Conservation (phyloP, 2,888 invertebrate genomes). For the Drosophila subquinaria region DNA sequence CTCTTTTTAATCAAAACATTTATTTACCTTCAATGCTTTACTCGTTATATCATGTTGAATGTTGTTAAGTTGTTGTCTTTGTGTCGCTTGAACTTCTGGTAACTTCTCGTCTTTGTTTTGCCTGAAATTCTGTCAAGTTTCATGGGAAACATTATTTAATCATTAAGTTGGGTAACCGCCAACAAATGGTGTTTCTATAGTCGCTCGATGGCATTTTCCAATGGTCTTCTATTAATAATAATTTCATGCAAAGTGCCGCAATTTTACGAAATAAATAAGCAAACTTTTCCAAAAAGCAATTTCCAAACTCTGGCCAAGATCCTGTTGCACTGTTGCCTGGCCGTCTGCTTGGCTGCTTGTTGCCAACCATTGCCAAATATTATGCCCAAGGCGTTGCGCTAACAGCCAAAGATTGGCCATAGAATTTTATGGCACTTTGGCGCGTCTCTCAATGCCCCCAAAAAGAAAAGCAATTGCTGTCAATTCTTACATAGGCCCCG, state of each 20-base stretch:
- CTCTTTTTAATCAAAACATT: not conserved
- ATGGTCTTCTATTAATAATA: conserved; percentile 52
- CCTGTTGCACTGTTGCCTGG: conserved; percentile 35
- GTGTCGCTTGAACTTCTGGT: not conserved
- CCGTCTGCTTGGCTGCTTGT: conserved; percentile 7
- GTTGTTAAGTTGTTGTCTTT: not conserved
- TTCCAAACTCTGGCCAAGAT: conserved; percentile 25
- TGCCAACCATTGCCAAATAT: conserved; percentile 52
- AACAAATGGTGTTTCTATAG: conserved; percentile 35
- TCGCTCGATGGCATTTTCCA: conserved; percentile 27
- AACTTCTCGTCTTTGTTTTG: not conserved
- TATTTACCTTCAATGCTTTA: not conserved
- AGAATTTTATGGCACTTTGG: conserved; percentile 72
- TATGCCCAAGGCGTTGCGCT: conserved; percentile 68
- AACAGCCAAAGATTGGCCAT: conserved; percentile 75
- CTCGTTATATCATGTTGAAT: not conserved
- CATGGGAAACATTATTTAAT: conserved; percentile 29
- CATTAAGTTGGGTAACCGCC: conserved; percentile 39
- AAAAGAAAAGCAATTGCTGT: conserved; percentile 70
- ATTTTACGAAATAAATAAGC: conserved; percentile 51
- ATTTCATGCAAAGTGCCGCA: conserved; percentile 54
- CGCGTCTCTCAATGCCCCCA: conserved; percentile 39
- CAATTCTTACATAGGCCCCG: conserved; percentile 69
- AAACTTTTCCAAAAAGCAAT: conserved; percentile 52
- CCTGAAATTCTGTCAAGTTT: conserved; percentile 4